Conservation (phyloP, 2,888 invertebrate species). For the Polyommatus icarus region DNA sequence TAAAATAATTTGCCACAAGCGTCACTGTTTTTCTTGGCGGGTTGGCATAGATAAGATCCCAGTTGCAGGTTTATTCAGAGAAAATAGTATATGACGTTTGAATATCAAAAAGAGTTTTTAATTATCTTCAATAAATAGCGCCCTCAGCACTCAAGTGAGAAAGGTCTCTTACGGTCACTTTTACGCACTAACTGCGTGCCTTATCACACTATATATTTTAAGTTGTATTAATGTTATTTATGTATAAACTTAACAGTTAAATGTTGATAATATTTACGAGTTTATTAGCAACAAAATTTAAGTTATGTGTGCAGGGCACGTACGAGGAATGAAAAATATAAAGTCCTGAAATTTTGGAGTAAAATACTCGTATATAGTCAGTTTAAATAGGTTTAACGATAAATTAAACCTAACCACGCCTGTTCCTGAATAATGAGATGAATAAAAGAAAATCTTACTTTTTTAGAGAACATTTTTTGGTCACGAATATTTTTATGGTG, state of each 20-base stretch:
- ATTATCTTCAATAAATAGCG: neutral
- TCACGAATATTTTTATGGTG: too few species aligned
- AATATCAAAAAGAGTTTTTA: too few species aligned
- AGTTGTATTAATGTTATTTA: conserved; percentile 26
- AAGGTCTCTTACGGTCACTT: conserved; percentile 39
- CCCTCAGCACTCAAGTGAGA: conserved; percentile 36
- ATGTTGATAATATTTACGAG: conserved; percentile 30
- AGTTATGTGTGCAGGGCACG: neutral
- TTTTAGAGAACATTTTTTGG: too few species aligned
- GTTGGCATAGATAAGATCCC: too few species aligned
- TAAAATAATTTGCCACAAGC: too few species aligned
- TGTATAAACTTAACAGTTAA: conserved; percentile 28
- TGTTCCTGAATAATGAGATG: neutral
- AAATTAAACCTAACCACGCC: neutral
- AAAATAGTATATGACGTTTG: too few species aligned
- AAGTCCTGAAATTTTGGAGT: neutral
- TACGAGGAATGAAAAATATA: neutral
- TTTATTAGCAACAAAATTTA: conserved; percentile 13
- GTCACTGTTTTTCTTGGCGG: too few species aligned
- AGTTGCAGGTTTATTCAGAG: too few species aligned
- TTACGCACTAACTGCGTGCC: conserved; percentile 29
- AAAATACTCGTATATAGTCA: neutral
- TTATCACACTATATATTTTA: conserved; percentile 7
- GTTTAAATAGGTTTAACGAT: neutral
- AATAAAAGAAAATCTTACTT: too few species aligned